Evolutionary conservation across 1,140 invertebrate species (phyloP).

Genomic region (Drosophila fuyamai): DNA sequence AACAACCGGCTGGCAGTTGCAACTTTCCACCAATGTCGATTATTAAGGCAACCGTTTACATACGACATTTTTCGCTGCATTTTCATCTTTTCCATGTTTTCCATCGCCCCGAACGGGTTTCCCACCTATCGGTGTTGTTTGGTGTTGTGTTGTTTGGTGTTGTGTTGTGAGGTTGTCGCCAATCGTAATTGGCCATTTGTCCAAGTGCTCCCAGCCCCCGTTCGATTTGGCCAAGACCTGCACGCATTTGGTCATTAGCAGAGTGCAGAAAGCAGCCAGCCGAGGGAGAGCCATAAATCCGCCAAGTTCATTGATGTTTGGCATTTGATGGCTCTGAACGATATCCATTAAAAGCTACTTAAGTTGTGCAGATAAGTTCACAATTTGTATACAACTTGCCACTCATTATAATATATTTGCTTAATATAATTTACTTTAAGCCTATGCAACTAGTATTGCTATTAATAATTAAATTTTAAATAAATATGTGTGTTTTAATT

Average conservation of each 20-base stretch:
- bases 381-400: neutral
- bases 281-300: slow-evolving; percentile 24
- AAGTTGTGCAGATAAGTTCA: neutral
- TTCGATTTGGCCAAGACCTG: slow-evolving; percentile 45
- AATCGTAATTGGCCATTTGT: slow-evolving; percentile 70
- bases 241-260: slow-evolving; percentile 51
- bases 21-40: slow-evolving; percentile 81
- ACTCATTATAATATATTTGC: too few species aligned
- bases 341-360: neutral
- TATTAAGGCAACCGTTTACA: slow-evolving; percentile 80
- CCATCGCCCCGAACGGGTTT: slow-evolving; percentile 55
- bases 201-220: slow-evolving; percentile 30
- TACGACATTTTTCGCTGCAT: slow-evolving; percentile 56
- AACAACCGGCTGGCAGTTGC: slow-evolving; percentile 58
- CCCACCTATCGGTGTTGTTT: slow-evolving; percentile 5
- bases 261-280: slow-evolving; percentile 27
- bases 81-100: slow-evolving; percentile 53
- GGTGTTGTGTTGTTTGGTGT: too few species aligned
- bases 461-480: too few species aligned
- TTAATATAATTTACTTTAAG: too few species aligned
- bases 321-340: slow-evolving; percentile 1
- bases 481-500: too few species aligned
- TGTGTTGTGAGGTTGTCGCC: slow-evolving; percentile 11
- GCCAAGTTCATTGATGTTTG: slow-evolving; percentile 38
- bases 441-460: too few species aligned